A percentile compares a stretch with the other conserved stretches of the same genome.
These are phyloP conservation scores for Caerostris extrusa DNA, from an alignment of 1,140 invertebrate species.

Conservation along the genomic window DNA sequence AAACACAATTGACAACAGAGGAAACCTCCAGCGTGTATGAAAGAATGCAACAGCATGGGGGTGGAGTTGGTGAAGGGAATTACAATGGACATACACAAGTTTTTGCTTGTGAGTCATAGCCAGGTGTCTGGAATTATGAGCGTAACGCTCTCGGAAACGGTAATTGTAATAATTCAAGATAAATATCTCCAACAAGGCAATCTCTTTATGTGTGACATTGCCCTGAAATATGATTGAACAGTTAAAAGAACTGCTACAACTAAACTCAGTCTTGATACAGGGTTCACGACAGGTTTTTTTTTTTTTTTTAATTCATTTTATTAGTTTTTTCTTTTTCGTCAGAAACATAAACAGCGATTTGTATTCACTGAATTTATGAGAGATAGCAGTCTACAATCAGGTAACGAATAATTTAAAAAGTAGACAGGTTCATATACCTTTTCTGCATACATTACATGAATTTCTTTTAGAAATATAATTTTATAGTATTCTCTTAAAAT, in stretches of 20 bases:
- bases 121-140: conserved; percentile 41
- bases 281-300: not conserved
- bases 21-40: not conserved
- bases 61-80: not conserved
- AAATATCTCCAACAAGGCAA: not conserved
- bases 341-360: no score
- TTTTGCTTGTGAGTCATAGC: conserved; percentile 47
- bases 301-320: not conserved
- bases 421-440: no score
- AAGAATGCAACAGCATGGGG: conserved; percentile 4
- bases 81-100: conserved; percentile 30
- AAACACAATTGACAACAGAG: conserved; percentile 5
- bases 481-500: no score
- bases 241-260: not conserved
- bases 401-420: no score
- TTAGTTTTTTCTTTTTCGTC: no score
- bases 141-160: conserved; percentile 10
- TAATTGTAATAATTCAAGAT: conserved; percentile 47
- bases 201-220: not conserved
- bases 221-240: not conserved
- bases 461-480: no score
- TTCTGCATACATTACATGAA: no score
- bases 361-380: no score
- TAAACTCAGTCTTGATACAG: not conserved
- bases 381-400: no score